Evolutionary conservation across 2,797 vertebrate species (phyloP).

Genomic region (Tapera naevia): DNA sequence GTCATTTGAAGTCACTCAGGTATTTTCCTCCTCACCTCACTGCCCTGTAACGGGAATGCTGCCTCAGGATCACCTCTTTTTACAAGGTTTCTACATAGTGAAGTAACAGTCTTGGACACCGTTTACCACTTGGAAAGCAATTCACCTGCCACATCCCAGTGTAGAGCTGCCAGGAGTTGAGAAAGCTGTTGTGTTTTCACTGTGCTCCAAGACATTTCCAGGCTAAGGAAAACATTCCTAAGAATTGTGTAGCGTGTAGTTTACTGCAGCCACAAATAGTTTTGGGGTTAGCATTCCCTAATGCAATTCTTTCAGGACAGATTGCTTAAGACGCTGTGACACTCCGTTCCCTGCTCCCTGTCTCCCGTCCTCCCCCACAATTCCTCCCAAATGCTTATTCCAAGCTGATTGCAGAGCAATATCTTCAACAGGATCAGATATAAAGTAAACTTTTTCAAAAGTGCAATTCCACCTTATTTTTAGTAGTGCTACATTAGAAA

Average conservation of each 20-base stretch:
- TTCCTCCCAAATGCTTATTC: neutral
- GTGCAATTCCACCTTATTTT: neutral
- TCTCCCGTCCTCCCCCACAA: neutral
- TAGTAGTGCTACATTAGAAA: neutral
- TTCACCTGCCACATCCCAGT: neutral
- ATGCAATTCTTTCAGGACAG: accelerated
- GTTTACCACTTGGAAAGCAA: neutral
- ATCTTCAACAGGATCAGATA: neutral
- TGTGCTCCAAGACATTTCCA: neutral
- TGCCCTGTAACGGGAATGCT: accelerated
- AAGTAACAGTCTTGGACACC: accelerated
- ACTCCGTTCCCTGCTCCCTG: neutral
- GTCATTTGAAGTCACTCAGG: neutral
- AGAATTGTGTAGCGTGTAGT: neutral
- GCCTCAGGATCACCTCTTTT: neutral
- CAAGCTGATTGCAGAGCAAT: neutral
- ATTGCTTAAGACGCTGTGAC: neutral
- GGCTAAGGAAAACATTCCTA: neutral
- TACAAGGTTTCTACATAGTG: neutral
- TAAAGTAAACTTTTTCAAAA: neutral
- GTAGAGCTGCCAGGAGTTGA: neutral
- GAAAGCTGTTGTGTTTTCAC: neutral
- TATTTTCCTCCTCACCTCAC: neutral
- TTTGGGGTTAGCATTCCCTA: neutral
- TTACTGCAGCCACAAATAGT: neutral